Evolutionary conservation across 2,797 vertebrate genomes (phyloP).

Genomic region (Eulemur albifrons): DNA sequence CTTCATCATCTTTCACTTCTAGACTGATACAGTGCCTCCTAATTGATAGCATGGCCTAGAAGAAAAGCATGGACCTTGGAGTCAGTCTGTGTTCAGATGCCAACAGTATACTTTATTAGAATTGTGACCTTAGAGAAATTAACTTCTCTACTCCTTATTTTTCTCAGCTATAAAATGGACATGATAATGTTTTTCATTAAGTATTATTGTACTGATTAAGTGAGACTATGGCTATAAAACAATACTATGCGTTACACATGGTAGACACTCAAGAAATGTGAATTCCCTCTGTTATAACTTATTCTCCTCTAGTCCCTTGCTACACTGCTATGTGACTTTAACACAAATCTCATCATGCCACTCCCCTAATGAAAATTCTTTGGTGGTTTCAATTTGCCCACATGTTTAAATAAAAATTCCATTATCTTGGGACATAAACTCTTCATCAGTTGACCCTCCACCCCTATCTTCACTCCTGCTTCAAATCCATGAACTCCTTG

Average conservation of each 20-base stretch:
- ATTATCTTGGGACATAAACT: slow-evolving; percentile 9
- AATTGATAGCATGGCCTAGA: not conserved
- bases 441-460: not conserved
- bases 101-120: not conserved
- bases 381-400: not conserved
- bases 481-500: slow-evolving; percentile 27
- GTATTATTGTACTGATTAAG: not conserved
- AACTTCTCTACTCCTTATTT: slow-evolving; percentile 20
- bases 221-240: not conserved
- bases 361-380: not conserved
- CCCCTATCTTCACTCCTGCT: not conserved
- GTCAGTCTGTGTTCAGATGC: not conserved
- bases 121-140: not conserved
- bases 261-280: not conserved
- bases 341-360: slow-evolving; percentile 23
- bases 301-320: not conserved
- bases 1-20: not conserved
- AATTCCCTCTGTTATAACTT: slow-evolving; percentile 22
- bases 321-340: not conserved
- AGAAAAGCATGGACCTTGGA: not conserved
- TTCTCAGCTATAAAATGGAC: slow-evolving; percentile 37
- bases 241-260: not conserved
- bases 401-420: not conserved
- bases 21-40: not conserved
- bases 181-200: not conserved